Evolutionary conservation across 2,888 invertebrate genomes (phyloP), one percentile per base, ranked within the genome.

Genomic region (Orthosia incerta): DNA sequence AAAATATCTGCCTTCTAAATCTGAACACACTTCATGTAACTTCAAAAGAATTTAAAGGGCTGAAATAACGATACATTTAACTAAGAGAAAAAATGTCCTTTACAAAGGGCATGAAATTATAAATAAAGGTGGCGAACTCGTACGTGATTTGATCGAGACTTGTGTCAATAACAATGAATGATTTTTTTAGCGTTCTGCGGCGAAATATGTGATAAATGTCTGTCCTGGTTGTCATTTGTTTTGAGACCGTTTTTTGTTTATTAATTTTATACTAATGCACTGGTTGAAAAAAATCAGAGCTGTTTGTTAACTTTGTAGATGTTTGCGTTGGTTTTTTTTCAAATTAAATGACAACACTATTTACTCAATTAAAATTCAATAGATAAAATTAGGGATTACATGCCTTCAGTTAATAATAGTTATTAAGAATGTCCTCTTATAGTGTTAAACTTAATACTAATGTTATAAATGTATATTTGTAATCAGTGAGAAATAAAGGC

Each of bases 121-220:
- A 76, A 74, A 84, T 59, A 74, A 74, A 84, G 69, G 76, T 77
- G 69, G 59, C 61, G 57, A 67, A 66, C 70, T 72, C 65, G 79
- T 79, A 80, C 79, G 75, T 82, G 86, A 75, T 79, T 74, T 67
- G 67, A 80, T 74, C 72, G 56, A 53, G 48, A 57, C 68, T 71
- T 46, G 46, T 71, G 50, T 55, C 26, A 63, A 56, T 70, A 77
- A 86, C 80, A 86, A 84, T 74, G 76, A 75, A 60, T 62, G 16
- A 15, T 61, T 82, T 84, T 74, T 71, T 73, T 74, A 61, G 71
- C 57, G 74, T 66, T 68, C 51, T 46, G 56, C 9, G 12, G 70
- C 61, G 71, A 66, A 63, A 72, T 74, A 62, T 55, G 50, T 68
- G 63, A 45, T 16, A 53, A 63, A 53, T 61, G 18, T 46, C 20